A percentile compares a stretch with the other conserved stretches of the same genome.
phyloP scores from a whole-genome alignment of 2,797 vertebrate genomes.

The Sebastes cheni region DNA sequence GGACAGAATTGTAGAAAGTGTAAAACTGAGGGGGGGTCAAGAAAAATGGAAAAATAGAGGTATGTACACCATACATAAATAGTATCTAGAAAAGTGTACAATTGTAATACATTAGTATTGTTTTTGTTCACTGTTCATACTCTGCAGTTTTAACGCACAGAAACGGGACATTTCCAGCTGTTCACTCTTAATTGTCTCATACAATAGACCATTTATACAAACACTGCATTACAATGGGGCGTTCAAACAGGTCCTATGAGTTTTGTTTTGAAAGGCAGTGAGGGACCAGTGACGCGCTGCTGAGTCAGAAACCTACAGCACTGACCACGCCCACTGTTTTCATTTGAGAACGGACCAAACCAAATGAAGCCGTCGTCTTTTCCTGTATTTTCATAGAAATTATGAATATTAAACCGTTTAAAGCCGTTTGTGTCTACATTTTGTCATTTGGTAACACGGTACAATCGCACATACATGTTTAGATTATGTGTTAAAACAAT shows the following conservation, averaged over 20 bases:
- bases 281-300: background rate
- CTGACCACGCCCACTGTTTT: conserved; percentile 61
- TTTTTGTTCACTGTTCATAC: background rate
- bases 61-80: too few relatives aligned
- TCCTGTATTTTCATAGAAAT: accelerated
- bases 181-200: background rate
- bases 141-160: background rate
- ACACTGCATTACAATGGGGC: background rate
- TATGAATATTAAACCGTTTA: accelerated
- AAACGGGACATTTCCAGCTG: conserved; percentile 37
- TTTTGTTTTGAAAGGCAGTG: background rate
- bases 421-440: accelerated
- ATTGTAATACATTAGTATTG: background rate
- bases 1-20: background rate
- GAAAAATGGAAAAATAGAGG: background rate
- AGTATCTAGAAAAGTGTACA: background rate
- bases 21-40: background rate
- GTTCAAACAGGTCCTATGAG: background rate
- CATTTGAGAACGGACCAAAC: conserved; percentile 61
- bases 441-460: accelerated
- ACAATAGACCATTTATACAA: conserved; percentile 2
- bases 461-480: accelerated
- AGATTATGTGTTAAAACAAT: accelerated
- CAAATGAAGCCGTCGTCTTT: background rate
- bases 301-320: background rate